These are phyloP conservation scores for Cyphomyrmex costatus DNA, from an alignment of 1,140 invertebrate genomes.

Conservation along the genomic window DNA sequence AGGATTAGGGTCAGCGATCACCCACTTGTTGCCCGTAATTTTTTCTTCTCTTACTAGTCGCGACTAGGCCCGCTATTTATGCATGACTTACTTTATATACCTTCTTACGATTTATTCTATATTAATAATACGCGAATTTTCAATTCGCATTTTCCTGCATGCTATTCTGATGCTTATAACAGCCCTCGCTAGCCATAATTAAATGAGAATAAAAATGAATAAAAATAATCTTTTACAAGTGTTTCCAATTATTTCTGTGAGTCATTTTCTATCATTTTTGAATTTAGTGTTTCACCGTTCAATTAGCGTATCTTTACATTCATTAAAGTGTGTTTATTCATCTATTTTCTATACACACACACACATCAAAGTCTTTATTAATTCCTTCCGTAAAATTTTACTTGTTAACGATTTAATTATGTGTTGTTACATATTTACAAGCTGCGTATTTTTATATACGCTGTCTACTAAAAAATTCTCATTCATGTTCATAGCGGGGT, in stretches of 20 bases:
- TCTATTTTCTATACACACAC: no score
- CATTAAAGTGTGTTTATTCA: not conserved
- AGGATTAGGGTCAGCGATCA: conserved; percentile 61
- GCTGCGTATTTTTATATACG: not conserved
- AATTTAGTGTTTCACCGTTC: not conserved
- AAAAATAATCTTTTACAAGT: not conserved
- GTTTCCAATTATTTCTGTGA: conserved; percentile 29
- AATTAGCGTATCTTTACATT: not conserved
- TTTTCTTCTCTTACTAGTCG: conserved; percentile 32
- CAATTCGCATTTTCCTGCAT: not conserved
- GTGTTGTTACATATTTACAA: not conserved
- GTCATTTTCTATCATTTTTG: not conserved
- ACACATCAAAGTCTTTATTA: not conserved
- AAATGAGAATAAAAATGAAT: not conserved
- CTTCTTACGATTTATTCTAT: conserved; percentile 25
- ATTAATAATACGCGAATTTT: not conserved
- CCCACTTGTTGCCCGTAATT: conserved; percentile 68
- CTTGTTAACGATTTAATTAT: conserved; percentile 14
- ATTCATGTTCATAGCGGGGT: not conserved
- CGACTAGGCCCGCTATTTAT: not conserved
- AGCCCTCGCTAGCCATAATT: not conserved
- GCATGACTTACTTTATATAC: not conserved
- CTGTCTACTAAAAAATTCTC: not conserved
- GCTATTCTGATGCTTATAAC: not conserved
- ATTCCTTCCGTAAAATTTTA: not conserved